Base-by-base conservation (phyloP, 1,140 invertebrate species). In the Drosophila rhopaloa region DNA sequence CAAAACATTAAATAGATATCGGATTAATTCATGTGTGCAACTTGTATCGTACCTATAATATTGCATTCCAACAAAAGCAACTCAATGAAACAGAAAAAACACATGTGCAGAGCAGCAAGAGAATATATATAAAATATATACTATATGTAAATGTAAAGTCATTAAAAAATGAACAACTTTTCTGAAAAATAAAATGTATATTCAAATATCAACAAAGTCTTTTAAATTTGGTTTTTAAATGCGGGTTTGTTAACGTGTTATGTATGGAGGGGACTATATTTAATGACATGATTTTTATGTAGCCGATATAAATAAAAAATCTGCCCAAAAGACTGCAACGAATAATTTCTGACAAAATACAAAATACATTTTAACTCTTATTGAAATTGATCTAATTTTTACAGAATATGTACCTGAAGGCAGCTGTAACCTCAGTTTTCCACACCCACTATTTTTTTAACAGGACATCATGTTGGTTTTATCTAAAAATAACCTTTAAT, bases 131-230 rank as follows among this genome's bases (percentile, higher is more conserved):
- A 75, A 70, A 75, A 75, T 56, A 73, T 59, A 75, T 75, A 54
- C 58, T 73, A 76, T 86, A 86, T 86, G 79, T 89, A 84, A 75
- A 75, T 88, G 84, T 88, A 88, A 88, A 89, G 58, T 83, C 80
- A 88, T 81, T 88, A 77, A 46, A 71, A 79, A 76, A 89, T 89
- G 79, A 89, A 62, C 55, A 84, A 88, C 73, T 88, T 88, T 88
- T 88, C 84, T 84, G 84, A 84, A 88, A 88, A 89, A 90, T 90
- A 88, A 89, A 89, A 65, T 90, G 84, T 89, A 89, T 89, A 89
- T 89, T 89, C 84, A 81, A 89, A 84, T 89, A 89, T 90, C 50
- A 90, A 67, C 24, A 55, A 65, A 19, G 29, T 1, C 11, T 38
- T 44, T 51, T 68, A 40, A 40, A 48, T 46, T 27, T 66, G 43